These are phyloP conservation scores for Cossypha polioptera DNA, from an alignment of 2,797 vertebrate species.

Conservation along the genomic window DNA sequence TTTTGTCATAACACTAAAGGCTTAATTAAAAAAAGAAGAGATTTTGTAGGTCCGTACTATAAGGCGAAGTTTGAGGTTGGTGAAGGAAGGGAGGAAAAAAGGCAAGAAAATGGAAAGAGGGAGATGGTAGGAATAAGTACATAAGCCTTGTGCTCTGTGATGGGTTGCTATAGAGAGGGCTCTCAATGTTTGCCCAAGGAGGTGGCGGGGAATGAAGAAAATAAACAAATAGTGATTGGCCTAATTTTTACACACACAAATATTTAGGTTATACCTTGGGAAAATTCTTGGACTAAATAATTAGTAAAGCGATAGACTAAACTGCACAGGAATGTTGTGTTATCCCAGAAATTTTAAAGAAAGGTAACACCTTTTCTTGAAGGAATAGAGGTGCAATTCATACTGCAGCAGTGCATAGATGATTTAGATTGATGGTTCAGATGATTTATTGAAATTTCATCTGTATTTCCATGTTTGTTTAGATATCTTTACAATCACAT, in stretches of 20 bases:
- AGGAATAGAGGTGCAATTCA: not conserved
- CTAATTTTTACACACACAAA: not conserved
- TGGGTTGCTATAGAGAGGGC: not conserved
- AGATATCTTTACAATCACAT: not conserved
- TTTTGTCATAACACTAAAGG: not conserved
- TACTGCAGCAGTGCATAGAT: not conserved
- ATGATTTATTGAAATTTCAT: not conserved
- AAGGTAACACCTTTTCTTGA: not conserved
- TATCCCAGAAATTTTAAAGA: not conserved
- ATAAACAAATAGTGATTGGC: not conserved
- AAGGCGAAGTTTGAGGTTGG: not conserved
- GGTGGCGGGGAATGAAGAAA: not conserved
- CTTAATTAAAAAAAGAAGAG: not conserved
- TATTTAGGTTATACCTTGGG: not conserved
- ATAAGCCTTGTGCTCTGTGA: accelerated
- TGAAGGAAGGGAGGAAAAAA: not conserved
- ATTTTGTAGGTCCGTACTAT: not conserved
- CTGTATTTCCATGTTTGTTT: not conserved
- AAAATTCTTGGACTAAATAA: not conserved
- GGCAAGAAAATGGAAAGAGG: not conserved
- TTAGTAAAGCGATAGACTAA: not conserved
- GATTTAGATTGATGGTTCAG: not conserved
- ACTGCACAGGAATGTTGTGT: not conserved
- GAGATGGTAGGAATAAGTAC: not conserved
- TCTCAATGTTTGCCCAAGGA: not conserved